Conservation (phyloP, 2,797 vertebrate genomes). For the Clamator glandarius region DNA sequence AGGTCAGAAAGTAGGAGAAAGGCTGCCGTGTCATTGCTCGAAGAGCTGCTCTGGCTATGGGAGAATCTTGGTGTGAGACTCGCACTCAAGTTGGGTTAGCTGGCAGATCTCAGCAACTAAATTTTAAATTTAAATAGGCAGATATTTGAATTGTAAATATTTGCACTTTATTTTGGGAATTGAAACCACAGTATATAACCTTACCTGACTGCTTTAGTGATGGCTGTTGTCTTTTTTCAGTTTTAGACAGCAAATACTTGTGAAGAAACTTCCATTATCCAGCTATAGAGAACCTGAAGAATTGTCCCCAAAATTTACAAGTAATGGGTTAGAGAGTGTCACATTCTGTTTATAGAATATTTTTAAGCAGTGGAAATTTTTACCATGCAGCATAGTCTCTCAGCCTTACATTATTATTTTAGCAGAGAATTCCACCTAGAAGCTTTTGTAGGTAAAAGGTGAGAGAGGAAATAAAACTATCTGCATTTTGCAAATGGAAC, state of each 20-base stretch:
- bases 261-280: background rate
- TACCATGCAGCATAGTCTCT: background rate
- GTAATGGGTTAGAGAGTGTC: background rate
- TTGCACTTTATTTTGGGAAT: background rate
- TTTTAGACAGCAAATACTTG: background rate
- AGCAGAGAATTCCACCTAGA: background rate
- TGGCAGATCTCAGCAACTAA: background rate
- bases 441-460: background rate
- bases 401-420: background rate
- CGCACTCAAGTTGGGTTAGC: background rate
- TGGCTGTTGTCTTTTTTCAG: background rate
- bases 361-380: background rate
- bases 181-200: background rate
- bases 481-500: background rate
- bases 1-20: background rate
- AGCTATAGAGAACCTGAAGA: background rate
- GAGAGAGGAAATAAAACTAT: constrained; percentile 3
- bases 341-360: background rate
- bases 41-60: background rate
- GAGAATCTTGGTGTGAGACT: background rate
- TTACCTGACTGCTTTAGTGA: background rate
- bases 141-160: constrained; percentile 21
- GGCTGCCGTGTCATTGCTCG: background rate
- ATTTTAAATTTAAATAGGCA: constrained; percentile 21
- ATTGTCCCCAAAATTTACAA: background rate